Percentiles rank a stretch among this genome's conserved stretches.
Conservation (phyloP, 2,888 invertebrate species). For the Megastigmus dorsalis region DNA sequence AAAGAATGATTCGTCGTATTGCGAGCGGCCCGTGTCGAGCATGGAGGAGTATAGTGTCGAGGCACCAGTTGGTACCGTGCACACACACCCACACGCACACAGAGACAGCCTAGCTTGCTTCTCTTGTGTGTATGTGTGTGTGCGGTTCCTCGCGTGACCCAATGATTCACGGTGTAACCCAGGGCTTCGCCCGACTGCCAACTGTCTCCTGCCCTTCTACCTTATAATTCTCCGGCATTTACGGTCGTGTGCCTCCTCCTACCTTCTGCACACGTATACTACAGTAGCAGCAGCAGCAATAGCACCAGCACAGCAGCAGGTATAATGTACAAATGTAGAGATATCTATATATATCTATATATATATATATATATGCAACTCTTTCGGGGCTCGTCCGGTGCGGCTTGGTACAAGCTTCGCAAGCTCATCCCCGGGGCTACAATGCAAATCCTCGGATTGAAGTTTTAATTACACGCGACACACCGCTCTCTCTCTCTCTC, state of each 20-base stretch:
- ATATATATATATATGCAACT: too few relatives aligned
- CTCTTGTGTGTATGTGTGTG: too few relatives aligned
- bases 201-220: constrained; percentile 54
- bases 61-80: constrained; percentile 66
- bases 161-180: constrained; percentile 66
- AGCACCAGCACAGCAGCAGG: too few relatives aligned
- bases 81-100: not conserved
- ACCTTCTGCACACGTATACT: too few relatives aligned
- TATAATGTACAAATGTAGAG: too few relatives aligned
- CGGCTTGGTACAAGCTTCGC: too few relatives aligned
- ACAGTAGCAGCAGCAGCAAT: too few relatives aligned
- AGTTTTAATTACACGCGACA: constrained; percentile 46
- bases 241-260: constrained; percentile 47
- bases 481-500: too few relatives aligned
- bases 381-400: too few relatives aligned
- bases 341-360: too few relatives aligned
- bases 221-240: constrained; percentile 56
- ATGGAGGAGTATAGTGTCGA: not conserved
- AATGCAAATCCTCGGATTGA: constrained; percentile 42
- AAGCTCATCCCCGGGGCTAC: constrained; percentile 16
- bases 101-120: too few relatives aligned
- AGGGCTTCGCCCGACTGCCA: constrained; percentile 56
- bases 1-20: constrained; percentile 34
- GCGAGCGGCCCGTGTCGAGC: not conserved
- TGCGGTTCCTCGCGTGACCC: constrained; percentile 68